Conservation (phyloP, 2,113 vertebrate genomes). For the Dolichotis patagonum region DNA sequence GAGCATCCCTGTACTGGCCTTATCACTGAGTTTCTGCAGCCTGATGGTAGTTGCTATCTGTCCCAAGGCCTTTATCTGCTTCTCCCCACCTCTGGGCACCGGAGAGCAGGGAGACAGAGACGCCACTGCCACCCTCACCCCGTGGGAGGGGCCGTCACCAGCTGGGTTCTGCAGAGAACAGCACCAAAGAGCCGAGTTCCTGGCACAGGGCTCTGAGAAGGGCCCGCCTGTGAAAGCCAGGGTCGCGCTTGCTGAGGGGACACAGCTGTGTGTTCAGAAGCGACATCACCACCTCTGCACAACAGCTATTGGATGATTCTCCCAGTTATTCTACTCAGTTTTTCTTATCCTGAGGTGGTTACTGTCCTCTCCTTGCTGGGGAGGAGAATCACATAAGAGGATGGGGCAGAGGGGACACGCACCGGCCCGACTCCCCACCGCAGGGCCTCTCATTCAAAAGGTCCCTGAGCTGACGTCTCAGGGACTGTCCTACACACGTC, state of each 20-base stretch:
- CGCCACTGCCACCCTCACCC: neutral
- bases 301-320: rapidly evolving
- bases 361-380: neutral
- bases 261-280: neutral
- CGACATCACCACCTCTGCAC: neutral
- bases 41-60: neutral
- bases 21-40: neutral
- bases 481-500: rapidly evolving
- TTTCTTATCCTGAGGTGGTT: neutral
- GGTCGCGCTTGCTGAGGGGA: rapidly evolving
- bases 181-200: neutral
- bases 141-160: neutral
- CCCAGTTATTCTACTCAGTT: neutral
- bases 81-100: neutral
- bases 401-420: too few relatives aligned
- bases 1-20: rapidly evolving
- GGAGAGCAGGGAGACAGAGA: neutral
- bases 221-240: too few relatives aligned
- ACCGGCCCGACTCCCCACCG: neutral
- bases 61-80: neutral
- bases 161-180: neutral
- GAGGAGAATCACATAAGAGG: neutral
- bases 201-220: neutral
- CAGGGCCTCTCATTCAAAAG: neutral
- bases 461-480: rapidly evolving